Base-by-base conservation (phyloP, 2,888 invertebrate species). In the Tipula unca region DNA sequence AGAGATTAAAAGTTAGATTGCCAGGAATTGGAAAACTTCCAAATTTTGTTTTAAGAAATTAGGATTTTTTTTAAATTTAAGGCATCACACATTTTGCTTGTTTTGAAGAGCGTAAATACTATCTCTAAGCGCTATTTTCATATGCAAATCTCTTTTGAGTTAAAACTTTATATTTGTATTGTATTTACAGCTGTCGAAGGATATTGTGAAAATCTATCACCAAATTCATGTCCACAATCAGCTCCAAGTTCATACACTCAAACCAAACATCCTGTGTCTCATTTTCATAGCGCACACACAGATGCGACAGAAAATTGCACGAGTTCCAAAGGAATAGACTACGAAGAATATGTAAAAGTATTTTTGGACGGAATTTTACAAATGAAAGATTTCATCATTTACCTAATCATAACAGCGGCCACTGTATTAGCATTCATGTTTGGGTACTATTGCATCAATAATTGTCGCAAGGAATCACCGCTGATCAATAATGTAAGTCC, bases 381-480 rank as follows among this genome's bases (percentile, higher is more conserved):
- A 35, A 88, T 89, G 84, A 92, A 92, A 87, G 91, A 93, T 20
- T 88, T 93, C 1, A 88, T 95, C 14, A 92, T 93, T 0, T 94
- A 93, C 89, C 91, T 95, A 39, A 89, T 92, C 14, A 92, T 95
- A 85, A 94, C 95, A n/a, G 94, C 95, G 2, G 90, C 93, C n/a
- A 94, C 95, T 0, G 93, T 95, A 0, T 91, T 96, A 6, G 90
- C 95, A 85, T 96, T 96, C 88, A 93, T 94, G 20, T 92, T 96
- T 86, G 95, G 95, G 29, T 95, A 95, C 90, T 95, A 96, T 89
- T 94, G 94, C 88, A 93, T 96, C 87, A 96, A 96, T 90, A 95
- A 94, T 89, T 94, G 92, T 88, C 93, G 94, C 87, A 93, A 94
- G 88, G 96, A 96, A 89, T 92, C 93, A 85, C 93, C 93, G 85